Base-by-base conservation (phyloP, 92 coral and sea anemone genomes). In the Siderastrea siderea region DNA sequence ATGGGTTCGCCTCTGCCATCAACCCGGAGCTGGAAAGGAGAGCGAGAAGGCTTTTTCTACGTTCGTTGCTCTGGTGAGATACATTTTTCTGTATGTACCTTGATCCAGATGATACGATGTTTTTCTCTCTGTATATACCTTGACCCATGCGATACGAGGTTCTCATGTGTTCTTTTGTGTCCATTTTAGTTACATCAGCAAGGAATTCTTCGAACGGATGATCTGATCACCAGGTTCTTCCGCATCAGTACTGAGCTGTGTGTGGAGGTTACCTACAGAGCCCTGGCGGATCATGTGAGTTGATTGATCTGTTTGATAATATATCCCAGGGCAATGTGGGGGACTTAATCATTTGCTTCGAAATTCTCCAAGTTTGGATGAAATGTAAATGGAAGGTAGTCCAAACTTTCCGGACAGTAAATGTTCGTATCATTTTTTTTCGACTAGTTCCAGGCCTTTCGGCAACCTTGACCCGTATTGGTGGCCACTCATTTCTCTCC, bases 11-110 rank as follows among this genome's bases (percentile, higher is more conserved):
- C 91, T 98, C 46, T 98, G 96, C 70, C 98, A 98, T 71, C 99
- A 98, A 77, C 99, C 99, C 1, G 99, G 98, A 68, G 99, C 99
- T 17, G 99, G 99, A 80, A 98, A 98, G 78, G 99, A 98, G 87
- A 98, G 99, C 60, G 99, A 98, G 90, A 98, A 98, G 64, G 99
- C 99, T 43, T 98, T 97, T 79, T 97, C 99, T 0, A 93, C 99
- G 38, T 97, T 95, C 59, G 99, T 97, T 7, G 93, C 98, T 53
- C 91, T 97, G 95, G 99, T 97, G 89, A 90, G 99, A 66, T 26
- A 7, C 53, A 5, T 50, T 38, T 44, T 6, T 44, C 17, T 61
- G 45, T 2, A 16, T 77, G 9, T 50, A 7, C 1, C 8, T 71
- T 60, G 71, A n/a, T 16, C 19, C 52, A 46, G 44, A 5, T 68